Conservation (phyloP, 2,113 vertebrate species). For the Bettongia penicillata region DNA sequence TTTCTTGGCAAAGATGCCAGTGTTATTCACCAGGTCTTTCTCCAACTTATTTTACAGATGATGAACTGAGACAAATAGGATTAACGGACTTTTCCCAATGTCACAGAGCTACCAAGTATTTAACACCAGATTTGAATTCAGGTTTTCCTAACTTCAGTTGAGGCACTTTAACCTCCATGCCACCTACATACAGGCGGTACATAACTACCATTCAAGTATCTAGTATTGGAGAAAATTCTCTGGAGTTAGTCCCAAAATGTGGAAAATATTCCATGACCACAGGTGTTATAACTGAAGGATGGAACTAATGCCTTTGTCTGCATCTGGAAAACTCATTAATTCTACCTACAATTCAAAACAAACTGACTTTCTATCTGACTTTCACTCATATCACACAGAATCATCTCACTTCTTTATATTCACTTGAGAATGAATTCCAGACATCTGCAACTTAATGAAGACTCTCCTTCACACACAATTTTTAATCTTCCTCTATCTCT, state of each 20-base stretch:
- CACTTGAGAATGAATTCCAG: background rate
- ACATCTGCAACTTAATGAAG: background rate
- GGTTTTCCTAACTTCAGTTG: too few species aligned
- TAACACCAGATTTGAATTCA: too few species aligned
- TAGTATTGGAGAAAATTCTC: background rate
- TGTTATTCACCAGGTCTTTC: too few species aligned
- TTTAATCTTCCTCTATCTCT: too few species aligned
- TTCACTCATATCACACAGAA: background rate
- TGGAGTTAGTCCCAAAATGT: background rate
- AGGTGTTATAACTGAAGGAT: background rate
- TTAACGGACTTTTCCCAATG: too few species aligned
- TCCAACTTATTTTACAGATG: too few species aligned
- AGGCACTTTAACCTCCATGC: too few species aligned
- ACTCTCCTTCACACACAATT: background rate
- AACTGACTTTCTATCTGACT: background rate
- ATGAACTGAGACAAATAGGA: too few species aligned
- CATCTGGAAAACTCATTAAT: background rate
- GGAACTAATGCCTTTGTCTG: background rate
- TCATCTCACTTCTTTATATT: background rate
- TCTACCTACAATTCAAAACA: background rate
- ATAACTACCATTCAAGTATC: background rate
- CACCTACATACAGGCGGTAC: background rate
- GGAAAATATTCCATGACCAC: background rate
- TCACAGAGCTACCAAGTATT: too few species aligned
- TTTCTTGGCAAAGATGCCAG: too few species aligned